phyloP scores from a whole-genome alignment of 2,888 invertebrate genomes.

The Phoenoteleia sp. region DNA sequence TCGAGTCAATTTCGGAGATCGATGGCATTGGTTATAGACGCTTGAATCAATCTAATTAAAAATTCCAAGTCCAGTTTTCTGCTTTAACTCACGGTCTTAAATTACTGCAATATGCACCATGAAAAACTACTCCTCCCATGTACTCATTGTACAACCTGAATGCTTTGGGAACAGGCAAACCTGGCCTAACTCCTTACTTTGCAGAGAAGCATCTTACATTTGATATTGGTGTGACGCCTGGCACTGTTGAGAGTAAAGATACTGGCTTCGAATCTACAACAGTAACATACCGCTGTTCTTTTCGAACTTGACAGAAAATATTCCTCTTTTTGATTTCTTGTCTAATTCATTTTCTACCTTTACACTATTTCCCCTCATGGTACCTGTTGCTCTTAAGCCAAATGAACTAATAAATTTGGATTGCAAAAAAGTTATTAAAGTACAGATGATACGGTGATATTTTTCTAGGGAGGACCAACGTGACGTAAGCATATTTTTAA shows the following conservation, averaged over 20 bases:
- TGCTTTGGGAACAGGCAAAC: constrained; percentile 20
- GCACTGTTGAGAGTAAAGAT: constrained; percentile 54
- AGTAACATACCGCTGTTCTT: constrained; percentile 45
- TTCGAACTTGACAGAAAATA: constrained; percentile 41
- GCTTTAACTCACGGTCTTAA: not conserved
- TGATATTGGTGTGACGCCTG: constrained; percentile 15
- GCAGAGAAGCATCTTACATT: not conserved
- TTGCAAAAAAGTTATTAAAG: constrained; percentile 58
- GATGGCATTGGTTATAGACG: not conserved
- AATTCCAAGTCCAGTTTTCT: constrained; percentile 16
- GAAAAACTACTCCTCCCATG: constrained; percentile 27
- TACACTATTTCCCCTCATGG: constrained; percentile 50
- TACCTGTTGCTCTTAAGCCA: constrained; percentile 56
- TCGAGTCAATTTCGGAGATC: not conserved
- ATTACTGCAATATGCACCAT: not conserved
- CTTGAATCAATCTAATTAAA: not conserved
- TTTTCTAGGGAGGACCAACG: constrained; percentile 40
- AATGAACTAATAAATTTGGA: constrained; percentile 61
- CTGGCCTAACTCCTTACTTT: not conserved
- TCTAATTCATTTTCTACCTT: constrained; percentile 31
- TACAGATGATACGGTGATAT: constrained; percentile 56
- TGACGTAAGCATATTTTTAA: constrained; percentile 38
- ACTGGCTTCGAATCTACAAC: constrained; percentile 55
- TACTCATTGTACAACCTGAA: constrained; percentile 22
- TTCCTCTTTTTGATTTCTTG: constrained; percentile 60